Evolutionary conservation across 2,797 vertebrate species (phyloP), one percentile per base, ranked within the genome.

Genomic region (Morelia viridis): DNA sequence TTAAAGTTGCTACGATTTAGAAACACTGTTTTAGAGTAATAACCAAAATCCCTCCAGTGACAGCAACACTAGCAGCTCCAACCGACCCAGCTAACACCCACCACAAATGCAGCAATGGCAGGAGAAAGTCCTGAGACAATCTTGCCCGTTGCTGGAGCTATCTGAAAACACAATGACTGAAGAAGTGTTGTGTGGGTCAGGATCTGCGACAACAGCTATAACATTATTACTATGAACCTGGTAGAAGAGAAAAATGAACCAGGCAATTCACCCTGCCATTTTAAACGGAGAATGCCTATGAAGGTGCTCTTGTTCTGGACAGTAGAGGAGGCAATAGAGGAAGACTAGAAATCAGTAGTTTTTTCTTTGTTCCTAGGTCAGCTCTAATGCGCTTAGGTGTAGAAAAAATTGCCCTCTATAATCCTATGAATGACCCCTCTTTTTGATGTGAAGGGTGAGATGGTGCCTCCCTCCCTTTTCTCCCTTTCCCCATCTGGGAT

Each of bases 361-460:
- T 50, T 92, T 93, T 17, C 94, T 93, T 95, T 95, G 92, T 93
- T 95, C 90, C 10, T 92, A 93, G 76, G 53, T 93, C 95, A 95
- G 90, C 41, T 11, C 94, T 94, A n/a, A 93, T 57, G 91, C 94
- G 95, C 94, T 96, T 93, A 94, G 95, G 93, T 95, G 92, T 92
- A 92, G 94, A 93, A n/a, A 94, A 94, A 93, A 28, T 76, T 94
- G 94, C 95, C 95, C 95, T 91, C 92, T 88, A 92, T 92, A 93
- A 92, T 95, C 96, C 91, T 95, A 91, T 76, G 93, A 94, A 85
- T 94, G 95, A 96, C 95, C 95, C 95, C 93, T 96, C 68, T 80
- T 92, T 91, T 88, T 94, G 95, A 95, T 92, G 93, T 92, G 86
- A 93, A 61, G 95, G 89, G 92, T 93, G 41, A 56, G 85, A 80